Conservation (phyloP, 2,113 vertebrate species). For the Cyphomyrus plagiostoma region DNA sequence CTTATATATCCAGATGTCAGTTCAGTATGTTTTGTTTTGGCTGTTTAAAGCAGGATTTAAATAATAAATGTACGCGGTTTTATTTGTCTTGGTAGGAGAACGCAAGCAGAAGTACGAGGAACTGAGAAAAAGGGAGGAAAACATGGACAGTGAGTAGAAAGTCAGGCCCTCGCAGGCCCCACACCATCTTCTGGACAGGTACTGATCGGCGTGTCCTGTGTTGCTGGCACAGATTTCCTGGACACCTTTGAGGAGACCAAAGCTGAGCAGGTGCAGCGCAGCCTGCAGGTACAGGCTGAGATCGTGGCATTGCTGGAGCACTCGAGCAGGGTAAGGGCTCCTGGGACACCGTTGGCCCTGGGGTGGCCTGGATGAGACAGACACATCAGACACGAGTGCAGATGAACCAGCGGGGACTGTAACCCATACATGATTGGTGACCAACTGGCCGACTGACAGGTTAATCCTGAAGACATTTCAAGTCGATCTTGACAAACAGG, state of each 20-base stretch:
- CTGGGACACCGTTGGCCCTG: background rate
- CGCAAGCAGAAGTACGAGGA: constrained; percentile 88
- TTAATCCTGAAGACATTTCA: background rate
- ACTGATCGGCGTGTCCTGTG: background rate
- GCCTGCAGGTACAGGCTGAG: constrained; percentile 66
- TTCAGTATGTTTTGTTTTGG: background rate
- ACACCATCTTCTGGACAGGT: background rate
- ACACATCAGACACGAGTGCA: background rate
- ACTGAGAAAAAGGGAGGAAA: constrained; percentile 83
- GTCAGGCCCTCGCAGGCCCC: background rate
- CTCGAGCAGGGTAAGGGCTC: constrained; percentile 71
- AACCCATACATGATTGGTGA: background rate
- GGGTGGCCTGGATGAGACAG: background rate
- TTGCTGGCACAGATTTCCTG: constrained; percentile 66
- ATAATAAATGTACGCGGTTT: background rate
- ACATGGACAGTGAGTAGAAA: constrained; percentile 80
- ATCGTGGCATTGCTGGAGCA: constrained; percentile 80
- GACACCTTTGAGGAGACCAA: constrained; percentile 71
- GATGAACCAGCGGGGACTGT: background rate
- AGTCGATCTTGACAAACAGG: background rate
- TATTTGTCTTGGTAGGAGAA: constrained; percentile 64
- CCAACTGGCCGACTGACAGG: background rate
- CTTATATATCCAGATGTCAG: background rate
- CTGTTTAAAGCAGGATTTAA: background rate
- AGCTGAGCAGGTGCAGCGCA: constrained; percentile 66